phyloP scores from a whole-genome alignment of 2,888 invertebrate species.

The Chymomyza caudatula region DNA sequence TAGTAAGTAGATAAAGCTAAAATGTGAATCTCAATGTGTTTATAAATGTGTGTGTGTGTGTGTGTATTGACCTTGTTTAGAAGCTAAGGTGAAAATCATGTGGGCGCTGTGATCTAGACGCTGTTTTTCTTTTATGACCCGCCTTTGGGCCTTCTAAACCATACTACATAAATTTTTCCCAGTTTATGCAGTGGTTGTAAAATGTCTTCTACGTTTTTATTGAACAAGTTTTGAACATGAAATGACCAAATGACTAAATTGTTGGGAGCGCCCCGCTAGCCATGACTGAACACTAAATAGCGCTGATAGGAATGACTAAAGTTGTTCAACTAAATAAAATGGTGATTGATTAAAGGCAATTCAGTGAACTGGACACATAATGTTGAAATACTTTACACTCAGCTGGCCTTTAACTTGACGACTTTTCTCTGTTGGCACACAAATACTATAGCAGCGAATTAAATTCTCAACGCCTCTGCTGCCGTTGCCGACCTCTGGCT shows the following conservation, averaged over 20 bases:
- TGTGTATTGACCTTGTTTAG: slow-evolving; percentile 52
- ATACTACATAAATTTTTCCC: neutral
- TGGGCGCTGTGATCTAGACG: neutral
- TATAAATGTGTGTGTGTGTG: slow-evolving; percentile 21
- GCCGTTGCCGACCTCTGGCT: no score
- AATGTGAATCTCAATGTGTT: neutral
- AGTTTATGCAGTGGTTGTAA: neutral
- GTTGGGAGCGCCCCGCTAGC: neutral
- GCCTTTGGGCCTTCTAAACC: neutral
- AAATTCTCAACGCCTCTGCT: no score
- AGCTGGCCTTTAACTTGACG: no score
- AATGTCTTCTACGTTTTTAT: neutral
- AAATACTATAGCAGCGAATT: no score
- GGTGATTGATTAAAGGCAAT: neutral
- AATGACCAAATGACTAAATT: neutral
- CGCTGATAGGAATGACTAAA: neutral
- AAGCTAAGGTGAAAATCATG: slow-evolving; percentile 56
- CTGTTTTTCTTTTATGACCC: neutral
- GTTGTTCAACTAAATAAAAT: neutral
- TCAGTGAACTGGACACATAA: no score
- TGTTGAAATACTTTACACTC: no score
- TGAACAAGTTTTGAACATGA: neutral
- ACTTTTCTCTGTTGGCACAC: no score
- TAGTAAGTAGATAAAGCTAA: slow-evolving; percentile 58
- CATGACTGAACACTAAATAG: neutral